These are phyloP conservation scores for western clawed frog (Xenopus tropicalis) DNA, from an alignment of 2,113 vertebrate genomes.

Conservation along the genomic window UCB_Xtro_10.0 CM004446.2:54246001-54246500, in stretches of 20 bases:
- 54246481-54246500: too few relatives aligned
- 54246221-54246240: neutral
- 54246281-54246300: neutral
- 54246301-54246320: neutral
- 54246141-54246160: conserved; percentile 47
- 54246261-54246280: neutral
- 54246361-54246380: too few relatives aligned
- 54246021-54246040: conserved; percentile 43
- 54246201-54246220: conserved; percentile 4
- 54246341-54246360: neutral
- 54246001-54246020: conserved; percentile 44
- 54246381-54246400: too few relatives aligned
- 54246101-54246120: neutral
- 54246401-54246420: too few relatives aligned
- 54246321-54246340: neutral
- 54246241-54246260: neutral
- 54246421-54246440: too few relatives aligned
- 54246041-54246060: conserved; percentile 35
- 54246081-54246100: conserved; percentile 25
- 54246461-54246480: too few relatives aligned
- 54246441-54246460: too few relatives aligned
- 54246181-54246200: conserved; percentile 43
- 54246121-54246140: conserved; percentile 25
- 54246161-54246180: conserved; percentile 41
- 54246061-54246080: conserved; percentile 43